Base-by-base conservation (phyloP, 2,888 invertebrate genomes). In the Ophion slaviceki region DNA sequence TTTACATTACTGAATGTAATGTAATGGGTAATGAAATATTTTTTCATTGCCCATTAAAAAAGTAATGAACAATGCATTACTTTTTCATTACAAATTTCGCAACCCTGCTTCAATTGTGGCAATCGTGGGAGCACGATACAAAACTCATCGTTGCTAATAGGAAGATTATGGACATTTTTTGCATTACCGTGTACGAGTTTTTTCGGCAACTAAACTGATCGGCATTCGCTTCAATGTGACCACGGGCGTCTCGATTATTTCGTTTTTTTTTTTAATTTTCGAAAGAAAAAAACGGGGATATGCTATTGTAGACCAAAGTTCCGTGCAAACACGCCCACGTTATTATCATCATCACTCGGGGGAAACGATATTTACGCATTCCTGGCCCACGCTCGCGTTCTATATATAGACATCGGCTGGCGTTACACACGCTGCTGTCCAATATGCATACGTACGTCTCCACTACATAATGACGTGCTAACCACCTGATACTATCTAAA, bases 361-460 rank as follows among this genome's bases (percentile, higher is more conserved):
- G 82, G 89, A 89, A 91, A 82, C 90, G 92, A 92, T 92, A 92
- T 92, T 92, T 92, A 92, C 92, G 92, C 92, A 92, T 92, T 92
- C 92, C 91, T 91, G 92, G 89, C 92, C 92, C 92, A 92, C 92
- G 91, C 92, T 88, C 89, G 71, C 87, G 89, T 87, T 83, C 92
- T 92, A 92, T 92, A 92, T 85, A 92, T 92, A 92, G 92, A 88
- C 45, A 45, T 57, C 74, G 70, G 81, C 76, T 75, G 74, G 77
- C 53, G 53, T 53, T 71, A 79, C 70, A 81, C 72, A 78, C 76
- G 47, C 74, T 17, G 53, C 53, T 64, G 57, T 57, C 76, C 80
- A 53, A 76, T 72, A 62, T 74, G 68, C 89, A 84, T 86, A 86
- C 66, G 86, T 77, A 87, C 89, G 84, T 87, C 87, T 86, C 82